Conservation (phyloP, 1,140 invertebrate species). For the Holotrichia oblita region DNA sequence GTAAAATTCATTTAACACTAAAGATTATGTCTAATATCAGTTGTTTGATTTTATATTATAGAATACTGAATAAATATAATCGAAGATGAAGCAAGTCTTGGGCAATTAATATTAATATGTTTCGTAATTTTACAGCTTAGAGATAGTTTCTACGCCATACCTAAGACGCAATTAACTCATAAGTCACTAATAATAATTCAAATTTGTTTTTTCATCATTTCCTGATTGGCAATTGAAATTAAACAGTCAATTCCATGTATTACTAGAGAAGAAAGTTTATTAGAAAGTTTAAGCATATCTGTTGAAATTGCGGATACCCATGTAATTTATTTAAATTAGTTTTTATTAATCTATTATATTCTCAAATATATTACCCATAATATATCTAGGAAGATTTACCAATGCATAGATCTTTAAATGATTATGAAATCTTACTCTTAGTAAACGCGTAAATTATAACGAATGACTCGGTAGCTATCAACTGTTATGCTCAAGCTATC, state of each 20-base stretch:
- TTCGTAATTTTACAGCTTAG: no score
- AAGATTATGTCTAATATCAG: no score
- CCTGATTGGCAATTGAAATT: background rate
- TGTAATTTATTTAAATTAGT: conserved; percentile 12
- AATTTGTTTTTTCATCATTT: background rate
- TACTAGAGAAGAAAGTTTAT: background rate
- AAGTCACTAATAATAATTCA: no score
- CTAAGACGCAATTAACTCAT: no score
- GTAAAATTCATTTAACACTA: no score
- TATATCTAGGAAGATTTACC: background rate
- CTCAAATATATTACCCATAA: background rate
- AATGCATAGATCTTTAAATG: background rate
- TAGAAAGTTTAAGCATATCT: conserved; percentile 8
- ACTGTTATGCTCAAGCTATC: background rate
- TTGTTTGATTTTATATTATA: no score
- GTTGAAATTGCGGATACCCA: background rate
- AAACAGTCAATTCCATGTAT: background rate
- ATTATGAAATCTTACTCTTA: background rate
- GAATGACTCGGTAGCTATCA: background rate
- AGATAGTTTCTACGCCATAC: no score
- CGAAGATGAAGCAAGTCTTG: no score
- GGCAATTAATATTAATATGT: no score
- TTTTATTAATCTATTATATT: background rate
- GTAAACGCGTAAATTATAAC: conserved; percentile 14
- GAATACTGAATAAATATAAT: no score